Conservation (phyloP, 2,797 vertebrate species). For the Sphenodon punctatus region DNA sequence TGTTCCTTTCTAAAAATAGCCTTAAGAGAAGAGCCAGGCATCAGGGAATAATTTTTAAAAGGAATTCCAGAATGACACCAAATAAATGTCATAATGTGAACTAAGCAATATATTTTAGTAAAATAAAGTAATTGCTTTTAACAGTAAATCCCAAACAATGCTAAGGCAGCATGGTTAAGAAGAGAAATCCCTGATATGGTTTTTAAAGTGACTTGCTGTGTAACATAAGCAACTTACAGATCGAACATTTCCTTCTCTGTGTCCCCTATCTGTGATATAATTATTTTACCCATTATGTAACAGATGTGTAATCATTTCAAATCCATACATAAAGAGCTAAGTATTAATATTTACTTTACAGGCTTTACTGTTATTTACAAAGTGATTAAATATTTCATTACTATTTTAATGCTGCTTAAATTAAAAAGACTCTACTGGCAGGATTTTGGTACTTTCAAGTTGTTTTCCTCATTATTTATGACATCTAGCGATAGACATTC, state of each 20-base stretch:
- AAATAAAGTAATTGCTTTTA: rapidly evolving
- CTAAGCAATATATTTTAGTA: background rate
- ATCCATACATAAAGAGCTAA: no score
- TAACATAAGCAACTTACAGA: background rate
- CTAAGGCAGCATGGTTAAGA: no score
- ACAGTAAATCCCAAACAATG: no score
- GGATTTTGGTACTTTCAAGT: background rate
- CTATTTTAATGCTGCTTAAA: background rate
- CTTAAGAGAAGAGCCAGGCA: background rate
- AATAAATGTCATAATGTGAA: background rate
- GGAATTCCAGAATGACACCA: background rate
- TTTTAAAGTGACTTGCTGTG: background rate
- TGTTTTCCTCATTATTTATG: background rate
- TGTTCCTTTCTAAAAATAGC: conserved; percentile 6
- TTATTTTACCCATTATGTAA: background rate
- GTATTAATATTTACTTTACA: no score
- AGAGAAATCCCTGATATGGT: no score
- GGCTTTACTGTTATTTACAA: background rate
- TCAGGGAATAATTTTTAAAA: background rate
- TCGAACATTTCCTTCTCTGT: background rate
- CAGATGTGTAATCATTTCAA: no score
- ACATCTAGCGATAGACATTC: background rate
- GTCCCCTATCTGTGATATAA: background rate
- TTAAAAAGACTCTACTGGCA: background rate
- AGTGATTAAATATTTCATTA: background rate